phyloP scores from a whole-genome alignment of 2,113 vertebrate genomes.

The Orcinus orca region DNA sequence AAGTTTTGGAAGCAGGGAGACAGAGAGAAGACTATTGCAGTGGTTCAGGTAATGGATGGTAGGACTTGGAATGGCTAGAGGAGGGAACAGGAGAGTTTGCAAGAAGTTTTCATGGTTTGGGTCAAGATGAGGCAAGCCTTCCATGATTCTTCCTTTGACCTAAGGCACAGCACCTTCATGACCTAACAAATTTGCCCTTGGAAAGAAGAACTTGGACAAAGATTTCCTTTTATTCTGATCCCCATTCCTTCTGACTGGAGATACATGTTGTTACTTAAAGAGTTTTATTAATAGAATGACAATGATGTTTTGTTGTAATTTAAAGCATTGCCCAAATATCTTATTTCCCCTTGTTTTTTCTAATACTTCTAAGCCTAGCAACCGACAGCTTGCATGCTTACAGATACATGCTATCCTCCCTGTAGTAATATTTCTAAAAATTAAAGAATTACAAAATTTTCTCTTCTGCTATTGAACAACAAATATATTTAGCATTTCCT shows the following conservation, averaged over 20 bases:
- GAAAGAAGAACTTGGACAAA: background rate
- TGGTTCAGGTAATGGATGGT: background rate
- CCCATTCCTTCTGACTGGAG: background rate
- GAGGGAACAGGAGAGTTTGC: background rate
- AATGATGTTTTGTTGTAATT: background rate
- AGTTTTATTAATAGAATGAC: background rate
- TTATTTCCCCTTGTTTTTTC: background rate
- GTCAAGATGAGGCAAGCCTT: rapidly evolving
- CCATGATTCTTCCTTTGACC: background rate
- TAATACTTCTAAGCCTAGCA: background rate
- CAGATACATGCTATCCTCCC: background rate
- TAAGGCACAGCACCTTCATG: background rate
- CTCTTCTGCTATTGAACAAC: background rate
- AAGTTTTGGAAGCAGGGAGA: background rate
- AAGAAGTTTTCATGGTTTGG: background rate
- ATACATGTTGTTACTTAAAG: background rate
- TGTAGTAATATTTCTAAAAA: background rate
- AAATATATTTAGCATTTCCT: background rate
- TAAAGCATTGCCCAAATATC: background rate
- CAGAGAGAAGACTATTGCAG: background rate
- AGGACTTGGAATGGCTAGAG: background rate
- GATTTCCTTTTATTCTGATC: background rate
- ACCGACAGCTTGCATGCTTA: background rate
- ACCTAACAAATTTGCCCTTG: background rate
- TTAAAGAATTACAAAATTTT: background rate